Conservation (phyloP, 1,140 invertebrate genomes). For the Drosophila auraria region DNA sequence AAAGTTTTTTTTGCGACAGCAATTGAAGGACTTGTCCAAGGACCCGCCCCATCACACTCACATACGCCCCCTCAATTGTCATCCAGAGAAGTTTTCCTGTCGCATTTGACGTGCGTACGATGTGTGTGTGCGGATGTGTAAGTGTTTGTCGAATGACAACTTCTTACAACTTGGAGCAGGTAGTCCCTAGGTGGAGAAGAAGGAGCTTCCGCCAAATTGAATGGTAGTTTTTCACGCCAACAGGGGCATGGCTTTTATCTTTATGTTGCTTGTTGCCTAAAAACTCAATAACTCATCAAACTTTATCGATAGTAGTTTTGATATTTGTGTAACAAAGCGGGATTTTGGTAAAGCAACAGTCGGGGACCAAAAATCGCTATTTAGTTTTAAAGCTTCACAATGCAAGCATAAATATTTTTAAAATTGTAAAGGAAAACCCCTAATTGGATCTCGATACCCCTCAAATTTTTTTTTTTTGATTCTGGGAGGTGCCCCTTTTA, state of each 20-base stretch:
- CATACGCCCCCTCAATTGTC: conserved; percentile 67
- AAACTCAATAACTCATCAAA: conserved; percentile 23
- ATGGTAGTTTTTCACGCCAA: conserved; percentile 32
- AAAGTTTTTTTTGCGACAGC: conserved; percentile 40
- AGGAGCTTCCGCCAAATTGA: conserved; percentile 27
- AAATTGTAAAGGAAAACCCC: no score
- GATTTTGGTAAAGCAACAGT: not conserved
- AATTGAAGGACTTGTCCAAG: conserved; percentile 61
- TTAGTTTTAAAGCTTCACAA: not conserved
- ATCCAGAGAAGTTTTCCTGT: conserved; percentile 63
- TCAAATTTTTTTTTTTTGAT: no score
- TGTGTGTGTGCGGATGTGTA: conserved; percentile 24
- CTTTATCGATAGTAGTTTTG: conserved; percentile 11
- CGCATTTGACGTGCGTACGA: conserved; percentile 45
- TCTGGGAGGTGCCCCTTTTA: not conserved
- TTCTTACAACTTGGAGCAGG: conserved; percentile 32
- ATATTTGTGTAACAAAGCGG: not conserved
- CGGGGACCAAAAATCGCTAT: not conserved
- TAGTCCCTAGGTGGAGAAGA: conserved; percentile 15
- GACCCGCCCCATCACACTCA: conserved; percentile 34
- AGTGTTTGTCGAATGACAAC: conserved; percentile 35
- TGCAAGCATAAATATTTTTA: not conserved
- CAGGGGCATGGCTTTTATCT: conserved; percentile 23
- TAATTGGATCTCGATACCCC: not conserved
- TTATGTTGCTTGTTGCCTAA: conserved; percentile 1